Percentiles rank a stretch among this genome's conserved stretches.
phyloP scores from a whole-genome alignment of 92 coral and sea anemone genomes.

The Umimayanthus chanpuru region DNA sequence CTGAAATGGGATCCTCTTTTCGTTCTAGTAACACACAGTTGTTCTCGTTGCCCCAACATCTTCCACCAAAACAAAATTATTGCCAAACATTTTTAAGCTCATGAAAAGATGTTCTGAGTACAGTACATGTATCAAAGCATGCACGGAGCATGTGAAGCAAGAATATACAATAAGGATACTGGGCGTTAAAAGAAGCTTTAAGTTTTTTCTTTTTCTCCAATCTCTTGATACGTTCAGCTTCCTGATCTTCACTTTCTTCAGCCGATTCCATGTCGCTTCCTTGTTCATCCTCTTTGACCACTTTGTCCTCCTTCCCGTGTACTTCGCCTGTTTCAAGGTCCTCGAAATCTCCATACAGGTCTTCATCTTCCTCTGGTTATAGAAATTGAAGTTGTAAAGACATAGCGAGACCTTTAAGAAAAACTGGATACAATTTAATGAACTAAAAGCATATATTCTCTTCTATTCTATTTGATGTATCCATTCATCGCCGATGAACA shows the following conservation, averaged over 20 bases:
- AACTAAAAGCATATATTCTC: too few species aligned
- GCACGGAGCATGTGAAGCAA: too few species aligned
- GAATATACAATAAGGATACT: slow-evolving; percentile 76
- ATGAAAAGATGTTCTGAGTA: background rate
- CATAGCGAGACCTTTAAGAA: too few species aligned
- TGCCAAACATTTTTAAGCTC: too few species aligned
- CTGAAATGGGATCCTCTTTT: background rate
- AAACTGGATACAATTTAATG: too few species aligned
- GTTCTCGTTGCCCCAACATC: background rate
- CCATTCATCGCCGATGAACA: too few species aligned
- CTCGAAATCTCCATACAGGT: slow-evolving; percentile 93
- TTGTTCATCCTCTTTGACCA: slow-evolving; percentile 30
- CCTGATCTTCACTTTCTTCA: slow-evolving; percentile 50
- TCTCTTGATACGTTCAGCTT: slow-evolving; percentile 55
- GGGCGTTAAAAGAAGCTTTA: slow-evolving; percentile 88
- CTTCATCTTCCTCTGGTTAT: slow-evolving; percentile 72
- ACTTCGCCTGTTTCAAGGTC: slow-evolving; percentile 96
- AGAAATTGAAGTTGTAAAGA: background rate
- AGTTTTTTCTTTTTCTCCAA: slow-evolving; percentile 86
- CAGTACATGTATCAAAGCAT: background rate
- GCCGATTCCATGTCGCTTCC: slow-evolving; percentile 43
- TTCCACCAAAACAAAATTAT: background rate
- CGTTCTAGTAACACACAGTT: background rate
- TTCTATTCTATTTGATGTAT: too few species aligned
- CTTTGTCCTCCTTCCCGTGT: slow-evolving; percentile 47